Conservation (phyloP, 2,888 invertebrate species). For the Drosophila pseudotalamancana region DNA sequence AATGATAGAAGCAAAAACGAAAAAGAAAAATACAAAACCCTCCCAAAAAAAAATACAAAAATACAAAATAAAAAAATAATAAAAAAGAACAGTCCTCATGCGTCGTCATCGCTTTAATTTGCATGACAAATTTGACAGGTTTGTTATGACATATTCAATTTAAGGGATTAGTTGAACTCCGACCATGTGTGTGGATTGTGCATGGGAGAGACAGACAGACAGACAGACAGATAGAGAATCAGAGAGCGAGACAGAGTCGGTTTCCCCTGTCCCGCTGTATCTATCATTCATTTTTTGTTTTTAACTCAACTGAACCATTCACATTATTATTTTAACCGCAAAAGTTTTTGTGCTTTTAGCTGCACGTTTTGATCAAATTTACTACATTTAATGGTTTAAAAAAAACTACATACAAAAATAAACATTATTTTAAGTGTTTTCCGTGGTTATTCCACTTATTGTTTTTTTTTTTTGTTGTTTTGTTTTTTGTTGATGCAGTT, state of each 20-base stretch:
- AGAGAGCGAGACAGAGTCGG: constrained; percentile 1
- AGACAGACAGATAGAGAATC: too few species aligned
- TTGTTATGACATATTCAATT: constrained; percentile 79
- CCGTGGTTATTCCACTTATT: not conserved
- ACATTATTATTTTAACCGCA: constrained; percentile 37
- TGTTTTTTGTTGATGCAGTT: too few species aligned
- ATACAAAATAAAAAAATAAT: constrained; percentile 17
- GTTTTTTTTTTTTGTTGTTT: constrained; percentile 32
- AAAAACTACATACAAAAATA: not conserved
- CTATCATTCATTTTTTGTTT: not conserved
- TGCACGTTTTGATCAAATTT: constrained; percentile 29
- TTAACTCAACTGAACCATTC: constrained; percentile 11
- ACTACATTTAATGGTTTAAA: constrained; percentile 17
- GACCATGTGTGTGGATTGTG: not conserved
- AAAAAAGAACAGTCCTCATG: constrained; percentile 30
- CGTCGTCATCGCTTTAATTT: constrained; percentile 74
- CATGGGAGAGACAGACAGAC: not conserved
- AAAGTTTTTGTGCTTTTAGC: constrained; percentile 19
- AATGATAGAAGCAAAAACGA: constrained; percentile 43
- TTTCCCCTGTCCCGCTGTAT: not conserved
- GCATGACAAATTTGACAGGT: constrained; percentile 76
- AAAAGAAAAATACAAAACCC: constrained; percentile 20
- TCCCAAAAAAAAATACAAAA: constrained; percentile 17
- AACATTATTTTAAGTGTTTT: constrained; percentile 14
- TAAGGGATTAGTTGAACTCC: constrained; percentile 66